Evolutionary conservation across 2,888 invertebrate genomes (phyloP), one percentile per base, ranked within the genome.

Genomic region (Diachrysia chrysitis): DNA sequence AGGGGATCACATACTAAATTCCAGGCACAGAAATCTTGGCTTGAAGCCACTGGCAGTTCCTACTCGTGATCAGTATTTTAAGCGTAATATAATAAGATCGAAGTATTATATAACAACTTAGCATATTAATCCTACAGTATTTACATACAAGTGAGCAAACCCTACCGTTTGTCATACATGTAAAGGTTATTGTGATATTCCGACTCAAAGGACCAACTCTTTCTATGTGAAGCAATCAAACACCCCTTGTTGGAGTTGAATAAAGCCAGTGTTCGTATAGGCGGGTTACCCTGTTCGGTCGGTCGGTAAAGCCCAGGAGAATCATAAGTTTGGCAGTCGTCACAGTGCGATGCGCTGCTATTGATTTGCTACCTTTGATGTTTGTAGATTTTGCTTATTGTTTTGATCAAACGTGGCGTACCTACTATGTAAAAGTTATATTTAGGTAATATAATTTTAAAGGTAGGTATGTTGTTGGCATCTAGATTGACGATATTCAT

Each of bases 241-340:
- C 73, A 69, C 64, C 73, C 71, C 73, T 75, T 76, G 75, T 75
- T 76, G 77, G 54, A 61, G 76, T 67, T 62, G 73, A 70, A 78
- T 78, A 80, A 80, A 78, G 72, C 72, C 29, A 17, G 58, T 42
- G 58, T 54, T 60, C 56, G 51, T n/a, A 59, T 12, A 25, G 48
- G 25, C 53, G 58, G 67, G 46, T 64, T 37, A 53, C 46, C 62
- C 10, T 32, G 32, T 9, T 32, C 32, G 32, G 19, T 17, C 67
- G 63, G 55, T 2, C 75, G 60, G 74, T 54, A 65, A 75, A 72
- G 60, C 81, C 66, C 76, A 23, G n/a, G 78, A 75, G 79, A 73
- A 62, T 66, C 71, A 71, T 69, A 68, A 68, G 68, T 72, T 79
- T 71, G 72, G 66, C 75, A 69, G 59, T 54, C 62, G 58, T 54